These are phyloP conservation scores for Cotesia congregata DNA, from an alignment of 2,888 invertebrate genomes.

Conservation along the genomic window DNA sequence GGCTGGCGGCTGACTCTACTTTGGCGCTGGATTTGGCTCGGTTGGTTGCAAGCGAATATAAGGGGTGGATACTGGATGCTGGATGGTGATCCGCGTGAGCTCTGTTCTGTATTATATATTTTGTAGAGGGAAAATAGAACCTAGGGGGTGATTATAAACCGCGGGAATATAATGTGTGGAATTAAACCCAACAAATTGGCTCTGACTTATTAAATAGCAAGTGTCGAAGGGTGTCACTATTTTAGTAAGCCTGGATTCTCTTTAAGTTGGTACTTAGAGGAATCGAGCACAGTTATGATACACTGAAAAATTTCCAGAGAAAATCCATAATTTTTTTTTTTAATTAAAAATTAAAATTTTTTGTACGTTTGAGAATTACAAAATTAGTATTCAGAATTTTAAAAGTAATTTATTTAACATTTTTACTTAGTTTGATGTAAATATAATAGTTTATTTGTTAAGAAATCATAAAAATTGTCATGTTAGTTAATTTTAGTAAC, in stretches of 20 bases:
- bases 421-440: too few species aligned
- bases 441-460: too few species aligned
- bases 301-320: too few species aligned
- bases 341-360: too few species aligned
- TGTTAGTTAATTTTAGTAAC: too few species aligned
- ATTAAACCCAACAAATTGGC: conserved; percentile 51
- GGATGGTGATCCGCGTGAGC: conserved; percentile 15
- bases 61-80: not conserved
- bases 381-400: too few species aligned
- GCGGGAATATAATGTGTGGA: conserved; percentile 41
- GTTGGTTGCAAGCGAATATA: not conserved
- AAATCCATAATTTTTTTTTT: too few species aligned
- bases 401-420: too few species aligned
- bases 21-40: not conserved
- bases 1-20: not conserved
- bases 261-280: not conserved
- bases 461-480: too few species aligned
- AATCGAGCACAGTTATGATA: too few species aligned
- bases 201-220: conserved; percentile 44
- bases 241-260: not conserved
- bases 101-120: too few species aligned
- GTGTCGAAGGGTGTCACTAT: not conserved
- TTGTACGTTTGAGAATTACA: too few species aligned
- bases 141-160: conserved; percentile 36
- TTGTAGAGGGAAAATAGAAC: not conserved